phyloP scores from a whole-genome alignment of 2,113 vertebrate species.

The Myrmecobius fasciatus region DNA sequence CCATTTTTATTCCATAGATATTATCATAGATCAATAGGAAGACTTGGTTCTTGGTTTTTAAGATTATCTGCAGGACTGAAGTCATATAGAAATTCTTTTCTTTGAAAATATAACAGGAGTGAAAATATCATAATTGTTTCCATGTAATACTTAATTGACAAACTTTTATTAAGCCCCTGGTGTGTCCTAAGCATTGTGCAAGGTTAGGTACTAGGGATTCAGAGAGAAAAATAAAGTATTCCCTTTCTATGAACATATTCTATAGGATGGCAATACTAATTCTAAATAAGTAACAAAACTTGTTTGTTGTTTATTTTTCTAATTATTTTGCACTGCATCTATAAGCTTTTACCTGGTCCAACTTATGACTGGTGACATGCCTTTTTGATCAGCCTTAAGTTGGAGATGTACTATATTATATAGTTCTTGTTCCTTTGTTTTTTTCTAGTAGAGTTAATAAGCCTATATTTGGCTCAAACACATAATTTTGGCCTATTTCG shows the following conservation, averaged over 20 bases:
- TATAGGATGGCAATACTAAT: not conserved
- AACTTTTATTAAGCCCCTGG: not conserved
- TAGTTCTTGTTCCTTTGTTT: not conserved
- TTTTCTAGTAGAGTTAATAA: not conserved
- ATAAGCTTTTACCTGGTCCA: not conserved
- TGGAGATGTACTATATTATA: not conserved
- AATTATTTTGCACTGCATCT: not conserved
- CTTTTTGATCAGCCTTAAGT: not conserved
- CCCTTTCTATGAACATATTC: not conserved
- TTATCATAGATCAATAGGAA: not conserved
- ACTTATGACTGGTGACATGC: not conserved
- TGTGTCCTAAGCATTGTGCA: not conserved
- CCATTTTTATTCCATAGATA: not conserved
- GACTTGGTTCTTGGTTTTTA: not conserved
- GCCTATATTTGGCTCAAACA: not conserved
- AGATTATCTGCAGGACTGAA: not conserved
- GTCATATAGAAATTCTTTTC: not conserved
- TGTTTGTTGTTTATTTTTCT: not conserved
- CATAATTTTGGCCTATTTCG: not conserved
- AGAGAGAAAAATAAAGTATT: not conserved
- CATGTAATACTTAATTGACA: not conserved
- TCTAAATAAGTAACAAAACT: not conserved
- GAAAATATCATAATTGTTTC: not conserved
- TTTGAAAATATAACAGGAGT: not conserved
- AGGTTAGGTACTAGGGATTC: not conserved